These are phyloP conservation scores for Notechis scutatus DNA, from an alignment of 2,113 vertebrate species.

Conservation along the genomic window DNA sequence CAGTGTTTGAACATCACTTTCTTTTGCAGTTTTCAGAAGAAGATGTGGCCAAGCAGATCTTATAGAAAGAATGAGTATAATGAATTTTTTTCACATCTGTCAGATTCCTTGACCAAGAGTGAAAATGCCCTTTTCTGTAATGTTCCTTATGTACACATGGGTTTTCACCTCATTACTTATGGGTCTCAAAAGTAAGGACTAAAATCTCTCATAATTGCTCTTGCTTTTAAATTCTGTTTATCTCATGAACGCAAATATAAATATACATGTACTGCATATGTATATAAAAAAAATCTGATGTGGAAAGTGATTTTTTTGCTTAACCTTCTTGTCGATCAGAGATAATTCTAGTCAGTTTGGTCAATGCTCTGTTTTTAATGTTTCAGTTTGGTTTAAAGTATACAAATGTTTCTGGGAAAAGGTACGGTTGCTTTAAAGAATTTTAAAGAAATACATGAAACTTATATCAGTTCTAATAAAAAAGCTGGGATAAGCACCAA, in stretches of 20 bases:
- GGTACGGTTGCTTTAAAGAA: neutral
- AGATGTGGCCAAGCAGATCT: neutral
- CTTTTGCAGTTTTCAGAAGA: neutral
- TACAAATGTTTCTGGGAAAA: neutral
- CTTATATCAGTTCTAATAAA: neutral
- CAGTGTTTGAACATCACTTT: neutral
- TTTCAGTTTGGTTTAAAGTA: neutral
- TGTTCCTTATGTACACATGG: neutral
- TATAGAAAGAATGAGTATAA: neutral
- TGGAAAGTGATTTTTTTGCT: neutral
- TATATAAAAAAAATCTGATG: neutral
- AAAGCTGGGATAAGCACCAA: neutral
- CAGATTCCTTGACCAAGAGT: neutral
- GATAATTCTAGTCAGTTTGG: neutral
- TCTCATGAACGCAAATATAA: neutral
- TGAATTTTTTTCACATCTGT: neutral
- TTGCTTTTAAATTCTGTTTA: neutral
- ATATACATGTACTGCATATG: neutral
- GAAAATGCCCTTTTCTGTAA: neutral
- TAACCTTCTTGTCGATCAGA: neutral
- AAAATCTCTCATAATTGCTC: neutral
- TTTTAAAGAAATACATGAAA: neutral
- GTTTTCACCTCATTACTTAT: neutral
- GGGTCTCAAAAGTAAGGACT: neutral
- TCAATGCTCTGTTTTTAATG: neutral